These are phyloP conservation scores for Drosophila peninsularis DNA, from an alignment of 2,888 invertebrate genomes.

Conservation along the genomic window DNA sequence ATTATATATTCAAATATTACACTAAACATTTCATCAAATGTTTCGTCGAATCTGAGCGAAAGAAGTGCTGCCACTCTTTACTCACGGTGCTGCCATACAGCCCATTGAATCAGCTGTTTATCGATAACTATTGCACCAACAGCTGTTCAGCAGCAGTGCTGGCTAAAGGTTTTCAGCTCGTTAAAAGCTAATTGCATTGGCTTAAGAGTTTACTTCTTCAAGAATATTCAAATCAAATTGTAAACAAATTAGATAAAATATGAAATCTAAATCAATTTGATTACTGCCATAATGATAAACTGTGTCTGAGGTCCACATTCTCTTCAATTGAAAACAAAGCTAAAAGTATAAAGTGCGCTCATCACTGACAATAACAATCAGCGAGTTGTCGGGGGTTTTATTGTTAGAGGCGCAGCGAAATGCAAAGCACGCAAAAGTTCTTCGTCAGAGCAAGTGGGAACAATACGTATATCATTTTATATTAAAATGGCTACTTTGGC, in stretches of 20 bases:
- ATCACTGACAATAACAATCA: conserved; percentile 30
- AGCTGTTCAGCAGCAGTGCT: conserved; percentile 47
- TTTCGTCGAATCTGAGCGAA: background rate
- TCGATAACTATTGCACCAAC: conserved; percentile 30
- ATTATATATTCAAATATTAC: conserved; percentile 7
- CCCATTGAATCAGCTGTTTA: conserved; percentile 37
- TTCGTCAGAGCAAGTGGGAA: background rate
- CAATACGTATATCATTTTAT: conserved; percentile 7
- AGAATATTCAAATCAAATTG: background rate
- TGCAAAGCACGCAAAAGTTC: conserved; percentile 31
- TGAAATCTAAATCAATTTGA: no score
- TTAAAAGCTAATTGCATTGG: background rate
- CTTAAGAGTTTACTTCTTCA: no score
- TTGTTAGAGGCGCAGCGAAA: conserved; percentile 40
- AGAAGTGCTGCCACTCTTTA: conserved; percentile 14
- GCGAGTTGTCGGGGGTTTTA: conserved; percentile 47
- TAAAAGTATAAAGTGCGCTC: background rate
- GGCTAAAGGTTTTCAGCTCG: background rate
- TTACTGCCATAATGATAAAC: rapidly evolving
- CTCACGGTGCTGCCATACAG: conserved; percentile 33
- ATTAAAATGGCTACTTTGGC: conserved; percentile 83
- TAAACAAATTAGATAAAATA: no score
- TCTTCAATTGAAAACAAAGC: background rate
- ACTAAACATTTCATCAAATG: conserved; percentile 22
- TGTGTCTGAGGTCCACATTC: background rate